These are phyloP conservation scores for Actenoides lindsayi DNA, from an alignment of 2,113 vertebrate genomes.

Conservation along the genomic window DNA sequence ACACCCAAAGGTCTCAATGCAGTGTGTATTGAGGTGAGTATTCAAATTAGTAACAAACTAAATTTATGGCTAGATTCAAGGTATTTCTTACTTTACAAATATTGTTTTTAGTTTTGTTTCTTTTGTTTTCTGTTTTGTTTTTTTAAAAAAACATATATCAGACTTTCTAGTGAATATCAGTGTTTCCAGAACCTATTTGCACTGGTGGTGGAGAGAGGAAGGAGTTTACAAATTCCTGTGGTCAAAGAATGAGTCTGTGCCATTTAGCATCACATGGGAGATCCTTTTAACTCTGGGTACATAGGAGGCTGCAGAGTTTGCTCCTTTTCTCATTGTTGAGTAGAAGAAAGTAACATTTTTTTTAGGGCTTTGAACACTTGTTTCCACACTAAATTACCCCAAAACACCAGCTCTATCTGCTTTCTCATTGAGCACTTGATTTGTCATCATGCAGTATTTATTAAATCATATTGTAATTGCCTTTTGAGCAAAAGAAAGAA, in stretches of 20 bases:
- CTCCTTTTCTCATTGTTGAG: not conserved
- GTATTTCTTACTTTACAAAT: not conserved
- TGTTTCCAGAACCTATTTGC: not conserved
- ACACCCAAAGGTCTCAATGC: not conserved
- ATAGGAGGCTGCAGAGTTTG: not conserved
- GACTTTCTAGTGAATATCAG: not conserved
- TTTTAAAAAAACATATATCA: not conserved
- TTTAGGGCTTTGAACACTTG: not conserved
- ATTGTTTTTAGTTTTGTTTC: not conserved
- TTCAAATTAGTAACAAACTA: not conserved
- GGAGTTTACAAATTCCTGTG: not conserved
- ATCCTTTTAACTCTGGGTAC: not conserved
- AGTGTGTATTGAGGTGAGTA: fast-evolving
- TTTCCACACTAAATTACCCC: not conserved
- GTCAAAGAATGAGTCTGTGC: not conserved
- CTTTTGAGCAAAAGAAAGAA: not conserved
- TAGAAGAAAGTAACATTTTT: not conserved
- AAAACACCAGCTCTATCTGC: not conserved
- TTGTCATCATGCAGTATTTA: not conserved
- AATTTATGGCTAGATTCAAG: not conserved
- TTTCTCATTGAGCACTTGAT: not conserved
- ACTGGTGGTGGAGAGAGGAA: not conserved
- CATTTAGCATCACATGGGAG: not conserved
- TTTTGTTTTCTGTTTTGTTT: not conserved
- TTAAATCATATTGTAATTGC: not conserved